Evolutionary conservation across 2,797 vertebrate species (phyloP), one percentile per base, ranked within the genome.

Genomic region (Pelobates cultripes): DNA sequence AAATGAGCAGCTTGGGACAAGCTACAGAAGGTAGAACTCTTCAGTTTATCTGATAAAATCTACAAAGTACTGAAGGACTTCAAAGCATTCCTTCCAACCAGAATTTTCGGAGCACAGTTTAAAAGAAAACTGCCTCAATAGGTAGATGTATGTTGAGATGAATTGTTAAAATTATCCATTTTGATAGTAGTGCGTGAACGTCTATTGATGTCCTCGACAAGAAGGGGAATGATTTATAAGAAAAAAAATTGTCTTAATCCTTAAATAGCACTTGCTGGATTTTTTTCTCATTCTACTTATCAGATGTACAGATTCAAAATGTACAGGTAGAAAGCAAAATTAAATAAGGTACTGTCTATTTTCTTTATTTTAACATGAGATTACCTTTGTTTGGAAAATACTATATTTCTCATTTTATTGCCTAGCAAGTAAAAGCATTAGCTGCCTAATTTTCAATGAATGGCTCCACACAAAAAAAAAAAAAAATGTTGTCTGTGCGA

Each of bases 31-130:
- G 43, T 43, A 57, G 10, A 61, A 53, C 43, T 55, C 73, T 75
- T 64, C 73, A 81, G 67, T 55, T 74, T 47, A 51, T 81, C 55
- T 13, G 73, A 81, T 63, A 81, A 70, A 70, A 75, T 63, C 53
- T 75, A 70, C 73, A 81, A 80, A 81, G 66, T 43, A 42, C 42
- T 4, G 8, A 63, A 75, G 66, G 13, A 70, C 72, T 69, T 80
- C 47, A 80, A 80, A 75, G 71, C 9, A 44, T 43, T 70, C 51
- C 47, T 63, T 63, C 14, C 15, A 75, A 70, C 47, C 41, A 69
- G 79, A 4, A 13, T 75, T 60, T 66, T 63, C 63, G 64, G 42
- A 60, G 44, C 43, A 40, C 3, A 43, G 42, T 15, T 69, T 28
- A 61, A 53, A 81, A 73, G 42, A 28, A 43, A 69, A 14, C 4